These are phyloP conservation scores for Parus major DNA, from an alignment of 2,113 vertebrate genomes.

Conservation along the genomic window DNA sequence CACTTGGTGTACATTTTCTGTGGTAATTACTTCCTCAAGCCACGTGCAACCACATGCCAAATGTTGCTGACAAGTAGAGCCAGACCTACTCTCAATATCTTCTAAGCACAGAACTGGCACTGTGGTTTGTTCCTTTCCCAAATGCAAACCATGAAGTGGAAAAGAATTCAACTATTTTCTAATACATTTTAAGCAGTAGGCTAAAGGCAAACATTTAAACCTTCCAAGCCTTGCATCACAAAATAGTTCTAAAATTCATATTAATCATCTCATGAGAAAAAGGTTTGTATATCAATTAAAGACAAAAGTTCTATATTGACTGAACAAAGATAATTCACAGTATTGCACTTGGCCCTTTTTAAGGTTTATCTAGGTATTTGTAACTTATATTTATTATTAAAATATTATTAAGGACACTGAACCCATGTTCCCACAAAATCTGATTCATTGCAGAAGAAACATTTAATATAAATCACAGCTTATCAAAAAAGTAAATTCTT, in stretches of 20 bases:
- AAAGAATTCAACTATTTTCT: not conserved
- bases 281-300: not conserved
- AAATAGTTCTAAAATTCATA: not conserved
- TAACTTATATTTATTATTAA: not conserved
- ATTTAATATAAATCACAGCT: not conserved
- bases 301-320: not conserved
- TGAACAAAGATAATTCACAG: not conserved
- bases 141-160: not conserved
- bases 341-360: not conserved
- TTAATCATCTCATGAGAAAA: not conserved
- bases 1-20: not conserved
- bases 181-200: not conserved
- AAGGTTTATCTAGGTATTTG: not conserved
- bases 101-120: not conserved
- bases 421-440: not conserved
- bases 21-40: constrained; percentile 32
- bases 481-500: not conserved
- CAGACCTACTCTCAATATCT: not conserved
- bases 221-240: not conserved
- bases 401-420: not conserved
- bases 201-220: not conserved
- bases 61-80: not conserved
- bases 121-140: not conserved
- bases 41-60: not conserved
- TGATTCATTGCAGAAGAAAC: not conserved